Conservation (phyloP, 2,888 invertebrate genomes). For the Liodrosophila aerea region DNA sequence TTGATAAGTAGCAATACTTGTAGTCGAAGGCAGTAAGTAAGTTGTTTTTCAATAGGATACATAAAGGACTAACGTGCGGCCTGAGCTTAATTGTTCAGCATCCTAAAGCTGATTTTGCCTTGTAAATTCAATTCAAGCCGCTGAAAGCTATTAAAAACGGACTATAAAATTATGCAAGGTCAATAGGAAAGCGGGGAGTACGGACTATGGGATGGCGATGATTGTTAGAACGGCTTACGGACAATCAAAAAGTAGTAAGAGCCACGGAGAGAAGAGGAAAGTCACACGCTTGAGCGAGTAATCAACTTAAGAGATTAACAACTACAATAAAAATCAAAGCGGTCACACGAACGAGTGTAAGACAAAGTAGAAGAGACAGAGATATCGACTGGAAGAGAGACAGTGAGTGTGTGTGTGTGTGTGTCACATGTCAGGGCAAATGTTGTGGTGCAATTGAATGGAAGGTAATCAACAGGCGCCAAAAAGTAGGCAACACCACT, state of each 20-base stretch:
- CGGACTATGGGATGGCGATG: constrained; percentile 37
- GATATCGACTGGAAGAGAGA: not conserved
- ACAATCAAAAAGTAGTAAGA: constrained; percentile 10
- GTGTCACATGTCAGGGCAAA: constrained; percentile 18
- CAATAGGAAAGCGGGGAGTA: constrained; percentile 24
- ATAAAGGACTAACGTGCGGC: too few species aligned
- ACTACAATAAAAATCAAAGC: constrained; percentile 43
- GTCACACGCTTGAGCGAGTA: constrained; percentile 31
- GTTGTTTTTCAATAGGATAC: too few species aligned
- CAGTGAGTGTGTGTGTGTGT: not conserved
- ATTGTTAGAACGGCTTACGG: constrained; percentile 32
- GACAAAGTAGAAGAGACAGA: not conserved
- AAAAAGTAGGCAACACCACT: constrained; percentile 40
- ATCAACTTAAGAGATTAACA: constrained; percentile 49
- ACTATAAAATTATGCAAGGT: constrained; percentile 43
- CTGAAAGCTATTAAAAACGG: constrained; percentile 10
- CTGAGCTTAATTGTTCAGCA: constrained; percentile 24
- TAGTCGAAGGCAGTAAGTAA: too few species aligned
- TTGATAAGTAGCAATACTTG: too few species aligned
- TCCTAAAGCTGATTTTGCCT: constrained; percentile 21
- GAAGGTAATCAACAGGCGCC: constrained; percentile 58
- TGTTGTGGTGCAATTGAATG: constrained; percentile 36
- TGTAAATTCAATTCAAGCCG: constrained; percentile 22
- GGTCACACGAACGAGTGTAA: constrained; percentile 1
- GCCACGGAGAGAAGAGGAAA: constrained; percentile 13